These are phyloP conservation scores for Sinocyclocheilus grahami DNA, from an alignment of 2,113 vertebrate species.

Conservation along the genomic window DNA sequence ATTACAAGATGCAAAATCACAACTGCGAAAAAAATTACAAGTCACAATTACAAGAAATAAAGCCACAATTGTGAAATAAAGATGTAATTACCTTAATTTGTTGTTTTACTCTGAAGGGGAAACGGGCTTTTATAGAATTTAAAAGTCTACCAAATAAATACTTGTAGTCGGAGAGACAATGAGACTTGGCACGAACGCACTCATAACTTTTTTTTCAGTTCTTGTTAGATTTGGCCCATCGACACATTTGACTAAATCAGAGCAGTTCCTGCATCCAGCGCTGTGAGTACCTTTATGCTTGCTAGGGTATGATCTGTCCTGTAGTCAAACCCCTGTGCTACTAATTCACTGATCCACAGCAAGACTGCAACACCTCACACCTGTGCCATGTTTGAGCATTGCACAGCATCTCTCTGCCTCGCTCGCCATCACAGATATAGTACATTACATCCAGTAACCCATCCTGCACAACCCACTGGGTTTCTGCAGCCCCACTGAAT, in stretches of 20 bases:
- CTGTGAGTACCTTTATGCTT: not conserved
- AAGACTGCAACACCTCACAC: not conserved
- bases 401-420: slow-evolving; percentile 1
- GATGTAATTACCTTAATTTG: not conserved
- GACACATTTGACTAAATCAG: not conserved
- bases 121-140: not conserved
- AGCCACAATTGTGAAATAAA: too few relatives aligned
- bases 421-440: not conserved
- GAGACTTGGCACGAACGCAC: not conserved
- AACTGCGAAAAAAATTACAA: not conserved
- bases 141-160: not conserved
- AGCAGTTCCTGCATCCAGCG: not conserved
- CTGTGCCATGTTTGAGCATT: not conserved
- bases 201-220: not conserved
- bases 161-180: not conserved
- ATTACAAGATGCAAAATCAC: not conserved
- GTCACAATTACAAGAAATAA: too few relatives aligned
- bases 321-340: not conserved
- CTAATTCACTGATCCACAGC: slow-evolving; percentile 36
- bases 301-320: not conserved
- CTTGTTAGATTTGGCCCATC: not conserved
- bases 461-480: not conserved
- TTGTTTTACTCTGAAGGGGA: not conserved
- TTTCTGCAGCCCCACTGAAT: not conserved
- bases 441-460: not conserved